Percentiles rank a stretch among this genome's conserved stretches.
Evolutionary conservation across 2,888 invertebrate genomes (phyloP).

Genomic region (Rhabditophanes sp.): DNA sequence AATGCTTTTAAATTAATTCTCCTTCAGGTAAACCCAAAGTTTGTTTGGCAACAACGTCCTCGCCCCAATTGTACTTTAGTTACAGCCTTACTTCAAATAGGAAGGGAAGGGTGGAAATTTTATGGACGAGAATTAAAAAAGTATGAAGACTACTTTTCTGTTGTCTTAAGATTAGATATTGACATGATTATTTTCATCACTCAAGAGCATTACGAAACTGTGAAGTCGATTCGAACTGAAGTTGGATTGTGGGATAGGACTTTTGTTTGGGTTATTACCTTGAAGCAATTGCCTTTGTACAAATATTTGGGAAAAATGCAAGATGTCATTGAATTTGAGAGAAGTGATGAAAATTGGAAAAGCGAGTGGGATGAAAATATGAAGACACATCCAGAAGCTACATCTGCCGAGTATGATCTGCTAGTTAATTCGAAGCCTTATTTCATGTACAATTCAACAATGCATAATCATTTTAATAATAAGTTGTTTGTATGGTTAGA

Average conservation of each 20-base stretch:
- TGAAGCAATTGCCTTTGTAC: constrained; percentile 14
- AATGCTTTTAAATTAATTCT: too few species aligned
- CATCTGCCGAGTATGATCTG: constrained; percentile 44
- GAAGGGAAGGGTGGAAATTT: constrained; percentile 39
- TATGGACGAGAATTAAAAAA: constrained; percentile 14
- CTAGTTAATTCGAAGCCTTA: constrained; percentile 44
- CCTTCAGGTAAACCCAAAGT: too few species aligned
- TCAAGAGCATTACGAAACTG: neutral
- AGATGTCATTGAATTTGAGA: constrained; percentile 25
- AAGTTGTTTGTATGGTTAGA: constrained; percentile 44
- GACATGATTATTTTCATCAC: constrained; percentile 10
- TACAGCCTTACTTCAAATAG: constrained; percentile 43
- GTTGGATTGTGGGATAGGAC: constrained; percentile 11
- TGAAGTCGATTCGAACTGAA: constrained; percentile 4
- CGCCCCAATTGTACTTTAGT: constrained; percentile 32
- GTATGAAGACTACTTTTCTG: constrained; percentile 15
- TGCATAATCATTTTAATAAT: constrained; percentile 38
- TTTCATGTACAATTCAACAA: constrained; percentile 37
- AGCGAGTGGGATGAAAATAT: constrained; percentile 27
- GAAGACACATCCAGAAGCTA: constrained; percentile 43
- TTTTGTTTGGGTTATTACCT: constrained; percentile 10
- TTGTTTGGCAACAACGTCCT: too few species aligned
- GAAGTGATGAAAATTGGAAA: constrained; percentile 16
- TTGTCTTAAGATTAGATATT: constrained; percentile 13
- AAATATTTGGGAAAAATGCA: constrained; percentile 21